Evolutionary conservation across 2,797 vertebrate species (phyloP).

Genomic region (Gambusia yucatana): DNA sequence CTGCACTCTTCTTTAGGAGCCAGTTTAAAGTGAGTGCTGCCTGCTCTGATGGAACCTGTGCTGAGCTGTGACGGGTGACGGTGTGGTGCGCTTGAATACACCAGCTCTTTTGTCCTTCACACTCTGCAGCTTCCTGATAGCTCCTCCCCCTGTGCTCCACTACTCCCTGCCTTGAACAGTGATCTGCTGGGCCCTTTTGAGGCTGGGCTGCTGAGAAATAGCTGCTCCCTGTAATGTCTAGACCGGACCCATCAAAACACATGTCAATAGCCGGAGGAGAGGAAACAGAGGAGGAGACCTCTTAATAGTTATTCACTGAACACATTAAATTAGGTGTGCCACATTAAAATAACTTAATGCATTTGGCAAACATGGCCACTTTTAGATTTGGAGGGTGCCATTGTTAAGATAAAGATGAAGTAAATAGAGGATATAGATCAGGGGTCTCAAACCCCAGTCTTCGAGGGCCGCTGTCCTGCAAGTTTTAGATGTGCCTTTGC

Average conservation of each 20-base stretch:
- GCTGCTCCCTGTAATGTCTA: constrained; percentile 78
- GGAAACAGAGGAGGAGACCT: constrained; percentile 60
- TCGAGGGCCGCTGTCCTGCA: too few species aligned
- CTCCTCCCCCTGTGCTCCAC: constrained; percentile 83
- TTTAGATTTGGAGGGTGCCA: background rate
- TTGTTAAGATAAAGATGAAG: constrained; percentile 18
- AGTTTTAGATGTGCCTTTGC: too few species aligned
- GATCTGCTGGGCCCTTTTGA: constrained; percentile 80
- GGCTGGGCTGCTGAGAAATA: constrained; percentile 73
- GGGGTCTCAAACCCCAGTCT: too few species aligned
- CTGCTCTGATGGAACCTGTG: constrained; percentile 82
- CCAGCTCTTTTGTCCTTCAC: constrained; percentile 88
- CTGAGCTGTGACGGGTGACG: constrained; percentile 85
- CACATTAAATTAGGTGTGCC: constrained; percentile 23
- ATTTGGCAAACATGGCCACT: constrained; percentile 13
- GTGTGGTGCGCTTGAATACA: constrained; percentile 81
- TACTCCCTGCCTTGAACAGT: constrained; percentile 83
- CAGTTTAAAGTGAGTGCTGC: constrained; percentile 78
- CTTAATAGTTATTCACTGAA: constrained; percentile 55
- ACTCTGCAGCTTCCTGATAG: constrained; percentile 85
- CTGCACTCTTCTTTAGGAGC: constrained; percentile 70
- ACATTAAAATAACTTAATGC: constrained; percentile 24
- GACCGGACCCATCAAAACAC: constrained; percentile 69
- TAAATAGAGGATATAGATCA: background rate
- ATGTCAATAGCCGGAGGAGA: constrained; percentile 65